Evolutionary conservation across 2,888 invertebrate genomes (phyloP), one percentile per base, ranked within the genome.

Genomic region (Acleris laterana): DNA sequence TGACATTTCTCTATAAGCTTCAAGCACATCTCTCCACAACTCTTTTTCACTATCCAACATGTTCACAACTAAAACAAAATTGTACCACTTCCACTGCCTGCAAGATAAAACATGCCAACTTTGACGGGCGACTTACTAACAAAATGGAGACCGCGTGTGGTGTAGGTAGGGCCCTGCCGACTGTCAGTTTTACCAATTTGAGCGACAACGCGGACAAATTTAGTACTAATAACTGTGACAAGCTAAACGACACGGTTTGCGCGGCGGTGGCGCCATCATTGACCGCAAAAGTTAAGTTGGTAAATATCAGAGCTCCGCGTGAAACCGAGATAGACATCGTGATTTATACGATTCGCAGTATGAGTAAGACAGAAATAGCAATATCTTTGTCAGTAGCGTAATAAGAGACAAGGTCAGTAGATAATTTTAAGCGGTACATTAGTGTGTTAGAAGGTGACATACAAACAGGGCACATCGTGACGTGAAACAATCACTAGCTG

Each of bases 41-140:
- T 20, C 20, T 56, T 44, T 56, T 56, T 56, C 55, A 17, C 46
- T 6, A 1, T 25, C 51, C 52, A 53, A 32, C 52, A 53, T 53
- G 17, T 48, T 32, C 48, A 49, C 19, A 49, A 49, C 19, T 19
- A 17, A 49, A 19, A 49, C 11, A 49, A 49, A 9, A 11, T 20
- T 16, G 46, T 48, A 19, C 16, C 5, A 46, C 46, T 46, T 46
- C 38, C 17, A 46, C 46, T 17, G 17, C 46, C 46, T 17, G 17
- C 46, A 46, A 46, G 46, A 5, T 11, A 44, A 13, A 5, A 17
- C 46, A 17, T 3, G 17, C 46, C 46, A 17, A 46, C 46, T 46
- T 46, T 3, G 6, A 46, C 7, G 17, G 46, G 46, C 16, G 46
- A 46, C 46, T 46, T 38, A 11, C 13, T 13, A 38, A 17, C 46